These are phyloP conservation scores for Passerina amoena DNA, from an alignment of 2,113 vertebrate species.

Conservation along the genomic window DNA sequence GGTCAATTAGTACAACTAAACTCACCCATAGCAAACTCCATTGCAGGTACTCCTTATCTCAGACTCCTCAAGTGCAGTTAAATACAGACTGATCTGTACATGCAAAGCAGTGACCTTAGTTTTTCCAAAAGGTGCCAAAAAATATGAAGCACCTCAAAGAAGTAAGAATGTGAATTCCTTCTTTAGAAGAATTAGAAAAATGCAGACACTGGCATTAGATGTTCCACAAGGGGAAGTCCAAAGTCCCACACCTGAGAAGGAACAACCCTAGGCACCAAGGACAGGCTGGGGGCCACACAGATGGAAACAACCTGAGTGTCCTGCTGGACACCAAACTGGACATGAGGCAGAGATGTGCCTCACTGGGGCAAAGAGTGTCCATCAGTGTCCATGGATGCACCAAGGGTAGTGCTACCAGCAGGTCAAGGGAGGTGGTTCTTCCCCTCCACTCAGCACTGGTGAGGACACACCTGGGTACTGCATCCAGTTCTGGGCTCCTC, in stretches of 20 bases:
- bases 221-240: neutral
- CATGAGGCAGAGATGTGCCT: neutral
- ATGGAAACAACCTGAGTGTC: neutral
- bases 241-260: neutral
- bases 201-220: neutral
- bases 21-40: neutral
- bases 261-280: neutral
- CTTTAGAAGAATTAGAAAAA: neutral
- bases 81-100: neutral
- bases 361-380: neutral
- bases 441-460: neutral
- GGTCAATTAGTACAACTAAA: neutral
- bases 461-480: neutral
- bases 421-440: neutral
- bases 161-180: neutral
- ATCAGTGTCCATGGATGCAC: too few relatives aligned
- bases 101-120: neutral
- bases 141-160: neutral
- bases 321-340: neutral
- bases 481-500: neutral
- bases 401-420: neutral
- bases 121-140: neutral
- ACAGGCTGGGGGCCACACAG: neutral
- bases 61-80: neutral
- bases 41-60: neutral